A percentile compares a stretch with the other conserved stretches of the same genome.
Conservation (phyloP, 2,797 vertebrate genomes). For the Poecilia wingei region DNA sequence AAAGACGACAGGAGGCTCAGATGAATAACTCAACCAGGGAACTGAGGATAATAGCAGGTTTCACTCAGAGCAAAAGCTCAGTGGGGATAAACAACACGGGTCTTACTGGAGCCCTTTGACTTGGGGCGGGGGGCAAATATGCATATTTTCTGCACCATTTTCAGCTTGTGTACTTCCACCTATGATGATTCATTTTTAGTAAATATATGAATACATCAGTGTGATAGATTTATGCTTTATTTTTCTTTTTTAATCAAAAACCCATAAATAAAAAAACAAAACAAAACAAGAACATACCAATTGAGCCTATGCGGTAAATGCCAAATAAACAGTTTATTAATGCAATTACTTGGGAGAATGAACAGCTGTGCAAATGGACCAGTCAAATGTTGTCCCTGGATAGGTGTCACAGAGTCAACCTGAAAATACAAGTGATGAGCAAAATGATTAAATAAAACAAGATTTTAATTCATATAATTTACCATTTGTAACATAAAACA, state of each 20-base stretch:
- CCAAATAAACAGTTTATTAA: slow-evolving; percentile 21
- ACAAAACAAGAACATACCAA: slow-evolving; percentile 30
- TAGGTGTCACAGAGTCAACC: not conserved
- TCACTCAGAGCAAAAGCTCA: slow-evolving; percentile 50
- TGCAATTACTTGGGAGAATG: not conserved
- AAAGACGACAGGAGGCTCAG: slow-evolving; percentile 59
- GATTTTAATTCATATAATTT: not conserved
- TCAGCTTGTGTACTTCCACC: slow-evolving; percentile 29
- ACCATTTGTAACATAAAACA: not conserved
- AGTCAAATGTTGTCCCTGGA: not conserved
- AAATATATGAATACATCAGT: slow-evolving; percentile 13
- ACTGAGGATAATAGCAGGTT: slow-evolving; percentile 63
- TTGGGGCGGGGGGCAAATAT: slow-evolving; percentile 49
- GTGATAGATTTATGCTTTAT: slow-evolving; percentile 36
- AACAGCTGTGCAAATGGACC: not conserved
- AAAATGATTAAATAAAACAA: not conserved
- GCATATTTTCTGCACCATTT: slow-evolving; percentile 46
- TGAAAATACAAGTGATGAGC: not conserved
- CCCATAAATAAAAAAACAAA: slow-evolving; percentile 46
- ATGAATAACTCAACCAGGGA: slow-evolving; percentile 65
- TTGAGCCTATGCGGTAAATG: slow-evolving; percentile 25
- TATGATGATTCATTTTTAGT: slow-evolving; percentile 23
- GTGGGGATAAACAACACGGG: slow-evolving; percentile 57
- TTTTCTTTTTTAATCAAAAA: slow-evolving; percentile 21
- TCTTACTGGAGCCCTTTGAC: slow-evolving; percentile 54